phyloP scores from a whole-genome alignment of 2,113 vertebrate genomes.

The Odobenus rosmarus region DNA sequence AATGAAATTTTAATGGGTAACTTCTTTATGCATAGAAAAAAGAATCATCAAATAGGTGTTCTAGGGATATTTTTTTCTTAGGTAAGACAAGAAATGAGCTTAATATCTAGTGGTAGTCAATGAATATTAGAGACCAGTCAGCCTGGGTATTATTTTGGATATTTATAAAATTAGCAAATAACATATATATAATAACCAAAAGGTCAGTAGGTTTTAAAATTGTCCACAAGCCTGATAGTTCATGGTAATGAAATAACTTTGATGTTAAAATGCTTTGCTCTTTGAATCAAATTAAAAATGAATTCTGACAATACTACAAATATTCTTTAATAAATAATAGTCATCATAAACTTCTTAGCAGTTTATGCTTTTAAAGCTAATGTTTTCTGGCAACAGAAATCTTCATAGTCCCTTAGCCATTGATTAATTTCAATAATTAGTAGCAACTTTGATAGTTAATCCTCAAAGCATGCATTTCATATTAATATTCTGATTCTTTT shows the following conservation, averaged over 20 bases:
- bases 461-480: slow-evolving; percentile 58
- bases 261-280: neutral
- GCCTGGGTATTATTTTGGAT: neutral
- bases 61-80: neutral
- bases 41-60: neutral
- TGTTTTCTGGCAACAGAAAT: slow-evolving; percentile 43
- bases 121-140: neutral
- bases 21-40: neutral
- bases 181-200: neutral
- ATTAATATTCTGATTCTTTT: slow-evolving; percentile 57
- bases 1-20: neutral
- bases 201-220: neutral
- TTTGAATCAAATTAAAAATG: slow-evolving; percentile 23
- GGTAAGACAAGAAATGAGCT: neutral
- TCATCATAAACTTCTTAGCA: slow-evolving; percentile 11
- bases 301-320: neutral
- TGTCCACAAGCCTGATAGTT: neutral
- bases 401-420: slow-evolving; percentile 23
- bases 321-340: neutral
- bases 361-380: slow-evolving; percentile 21
- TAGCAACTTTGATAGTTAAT: slow-evolving; percentile 39
- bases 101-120: neutral
- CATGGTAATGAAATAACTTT: neutral
- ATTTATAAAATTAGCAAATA: neutral
- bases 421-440: slow-evolving; percentile 67